phyloP scores from a whole-genome alignment of 2,888 invertebrate species.

The Hydropsyche betteni region DNA sequence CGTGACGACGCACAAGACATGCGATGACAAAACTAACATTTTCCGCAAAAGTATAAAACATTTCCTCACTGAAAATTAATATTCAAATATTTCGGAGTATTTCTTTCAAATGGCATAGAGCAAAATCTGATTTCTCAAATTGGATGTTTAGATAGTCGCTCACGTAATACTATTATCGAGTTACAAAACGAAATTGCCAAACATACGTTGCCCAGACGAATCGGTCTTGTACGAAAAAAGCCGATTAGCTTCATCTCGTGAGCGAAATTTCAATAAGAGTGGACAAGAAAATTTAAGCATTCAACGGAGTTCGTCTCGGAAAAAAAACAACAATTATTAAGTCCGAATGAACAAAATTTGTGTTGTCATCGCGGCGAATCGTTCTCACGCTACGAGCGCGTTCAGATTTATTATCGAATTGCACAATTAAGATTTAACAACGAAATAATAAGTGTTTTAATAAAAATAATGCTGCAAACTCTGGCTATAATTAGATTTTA shows the following conservation, averaged over 20 bases:
- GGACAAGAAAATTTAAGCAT: neutral
- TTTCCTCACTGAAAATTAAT: no score
- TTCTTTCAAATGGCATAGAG: neutral
- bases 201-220: neutral
- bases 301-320: no score
- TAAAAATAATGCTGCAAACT: no score
- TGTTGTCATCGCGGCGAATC: slow-evolving; percentile 2
- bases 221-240: neutral
- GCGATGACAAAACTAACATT: no score
- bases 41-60: no score
- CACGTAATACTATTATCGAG: slow-evolving; percentile 18
- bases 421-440: slow-evolving; percentile 13
- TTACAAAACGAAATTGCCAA: slow-evolving; percentile 27
- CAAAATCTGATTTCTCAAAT: neutral
- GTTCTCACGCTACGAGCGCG: slow-evolving; percentile 14
- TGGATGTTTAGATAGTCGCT: slow-evolving; percentile 5
- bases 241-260: slow-evolving; percentile 14
- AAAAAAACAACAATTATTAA: no score
- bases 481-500: no score
- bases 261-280: neutral
- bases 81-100: no score
- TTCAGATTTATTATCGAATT: slow-evolving; percentile 10
- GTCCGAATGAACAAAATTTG: neutral
- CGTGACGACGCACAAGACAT: no score
- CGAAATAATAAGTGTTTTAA: no score